Conservation (phyloP, 2,888 invertebrate species). For the Callimorpha dominula region DNA sequence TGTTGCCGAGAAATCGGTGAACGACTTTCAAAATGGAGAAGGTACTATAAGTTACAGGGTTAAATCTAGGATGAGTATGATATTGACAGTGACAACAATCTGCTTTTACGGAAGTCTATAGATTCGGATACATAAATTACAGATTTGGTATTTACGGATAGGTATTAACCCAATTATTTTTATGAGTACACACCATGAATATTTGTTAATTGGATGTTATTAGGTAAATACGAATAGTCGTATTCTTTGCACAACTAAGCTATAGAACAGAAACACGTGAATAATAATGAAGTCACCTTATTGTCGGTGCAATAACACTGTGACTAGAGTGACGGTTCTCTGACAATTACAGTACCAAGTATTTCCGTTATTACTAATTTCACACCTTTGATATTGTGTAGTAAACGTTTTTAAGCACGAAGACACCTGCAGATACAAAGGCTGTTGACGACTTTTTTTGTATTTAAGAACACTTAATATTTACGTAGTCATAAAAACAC, state of each 20-base stretch:
- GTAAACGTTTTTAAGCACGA: slow-evolving; percentile 57
- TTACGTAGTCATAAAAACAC: slow-evolving; percentile 74
- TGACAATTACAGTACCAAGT: slow-evolving; percentile 24
- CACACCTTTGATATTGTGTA: slow-evolving; percentile 65
- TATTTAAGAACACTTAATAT: slow-evolving; percentile 57
- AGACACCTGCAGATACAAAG: slow-evolving; percentile 72
- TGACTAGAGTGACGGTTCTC: slow-evolving; percentile 9
- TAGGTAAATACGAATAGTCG: background rate
- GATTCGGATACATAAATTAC: background rate
- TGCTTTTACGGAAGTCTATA: background rate
- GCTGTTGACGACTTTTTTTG: slow-evolving; percentile 66
- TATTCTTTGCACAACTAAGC: background rate
- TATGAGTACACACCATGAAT: background rate
- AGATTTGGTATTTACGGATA: background rate
- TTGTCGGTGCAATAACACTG: slow-evolving; percentile 22
- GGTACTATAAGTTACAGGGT: background rate
- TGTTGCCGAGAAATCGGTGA: background rate
- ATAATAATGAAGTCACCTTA: slow-evolving; percentile 8
- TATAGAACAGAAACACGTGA: slow-evolving; percentile 15
- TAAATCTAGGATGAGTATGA: background rate
- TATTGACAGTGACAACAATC: background rate
- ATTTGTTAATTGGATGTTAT: background rate
- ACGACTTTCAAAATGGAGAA: background rate
- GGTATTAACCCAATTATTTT: background rate
- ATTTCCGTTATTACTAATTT: slow-evolving; percentile 67